Conservation (phyloP, 2,113 vertebrate species). For the Eptesicus fuscus region DNA sequence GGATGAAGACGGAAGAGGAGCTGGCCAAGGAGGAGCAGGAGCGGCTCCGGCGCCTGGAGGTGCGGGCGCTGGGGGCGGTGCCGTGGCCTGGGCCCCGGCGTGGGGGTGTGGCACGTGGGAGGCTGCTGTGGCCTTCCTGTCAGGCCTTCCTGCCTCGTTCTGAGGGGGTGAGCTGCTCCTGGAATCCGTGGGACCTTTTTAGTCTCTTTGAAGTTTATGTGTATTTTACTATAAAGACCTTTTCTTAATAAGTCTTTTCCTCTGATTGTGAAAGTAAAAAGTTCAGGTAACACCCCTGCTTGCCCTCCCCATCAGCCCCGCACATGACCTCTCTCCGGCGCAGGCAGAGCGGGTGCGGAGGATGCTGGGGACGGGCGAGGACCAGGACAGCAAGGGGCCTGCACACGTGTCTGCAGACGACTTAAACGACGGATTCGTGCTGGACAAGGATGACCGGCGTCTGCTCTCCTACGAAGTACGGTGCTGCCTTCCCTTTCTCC, state of each 20-base stretch:
- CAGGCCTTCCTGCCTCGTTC: not conserved
- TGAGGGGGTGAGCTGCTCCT: not conserved
- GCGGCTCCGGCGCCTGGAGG: conserved; percentile 91
- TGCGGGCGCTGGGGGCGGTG: not conserved
- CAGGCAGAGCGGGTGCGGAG: conserved; percentile 92
- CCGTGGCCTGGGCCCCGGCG: too few species aligned
- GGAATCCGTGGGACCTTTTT: not conserved
- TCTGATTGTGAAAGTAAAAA: not conserved
- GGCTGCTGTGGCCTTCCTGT: accelerated
- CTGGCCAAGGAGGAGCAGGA: conserved; percentile 89
- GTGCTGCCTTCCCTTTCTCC: not conserved
- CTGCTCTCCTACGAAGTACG: conserved; percentile 90
- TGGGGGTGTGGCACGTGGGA: too few species aligned
- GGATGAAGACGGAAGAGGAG: conserved; percentile 93
- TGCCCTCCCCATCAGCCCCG: accelerated
- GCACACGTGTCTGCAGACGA: conserved; percentile 92
- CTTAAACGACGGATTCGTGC: conserved; percentile 91
- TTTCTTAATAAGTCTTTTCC: not conserved
- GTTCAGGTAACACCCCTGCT: not conserved
- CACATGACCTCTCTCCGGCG: not conserved
- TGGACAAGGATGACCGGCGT: conserved; percentile 88
- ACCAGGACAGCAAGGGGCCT: conserved; percentile 60
- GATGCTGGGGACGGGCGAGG: conserved; percentile 88
- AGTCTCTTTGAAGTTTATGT: not conserved
- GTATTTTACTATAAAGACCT: not conserved